These are phyloP conservation scores for Centroberyx gerrardi DNA, from an alignment of 2,797 vertebrate species.

Conservation along the genomic window DNA sequence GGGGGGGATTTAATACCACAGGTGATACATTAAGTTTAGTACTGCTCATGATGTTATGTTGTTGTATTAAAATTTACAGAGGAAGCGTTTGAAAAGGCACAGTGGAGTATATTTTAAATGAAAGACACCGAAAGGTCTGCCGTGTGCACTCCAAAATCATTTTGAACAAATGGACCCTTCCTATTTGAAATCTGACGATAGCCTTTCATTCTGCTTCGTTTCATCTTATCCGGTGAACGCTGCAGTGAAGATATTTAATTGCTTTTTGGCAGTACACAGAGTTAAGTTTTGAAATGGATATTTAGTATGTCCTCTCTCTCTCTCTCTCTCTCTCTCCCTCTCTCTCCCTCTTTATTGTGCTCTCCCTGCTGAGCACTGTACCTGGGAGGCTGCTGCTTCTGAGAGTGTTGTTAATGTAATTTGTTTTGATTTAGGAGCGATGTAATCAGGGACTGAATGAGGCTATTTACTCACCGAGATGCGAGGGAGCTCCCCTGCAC, in stretches of 20 bases:
- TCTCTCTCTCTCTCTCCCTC: conserved; percentile 21
- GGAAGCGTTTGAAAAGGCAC: conserved; percentile 5
- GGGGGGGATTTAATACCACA: conserved; percentile 36
- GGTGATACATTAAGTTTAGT: conserved; percentile 32
- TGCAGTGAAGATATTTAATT: conserved; percentile 63
- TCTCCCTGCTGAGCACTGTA: conserved; percentile 41
- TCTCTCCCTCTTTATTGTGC: conserved; percentile 18
- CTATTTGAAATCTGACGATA: background rate
- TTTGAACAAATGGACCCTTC: conserved; percentile 40
- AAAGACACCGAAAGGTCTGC: conserved; percentile 40
- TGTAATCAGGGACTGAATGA: conserved; percentile 62
- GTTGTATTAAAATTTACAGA: conserved; percentile 7
- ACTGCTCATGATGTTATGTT: conserved; percentile 15
- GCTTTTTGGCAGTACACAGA: conserved; percentile 66
- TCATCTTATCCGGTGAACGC: conserved; percentile 53
- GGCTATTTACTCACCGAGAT: conserved; percentile 50
- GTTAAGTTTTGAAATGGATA: conserved; percentile 55
- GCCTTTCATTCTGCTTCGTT: conserved; percentile 37
- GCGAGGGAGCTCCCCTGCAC: conserved; percentile 38
- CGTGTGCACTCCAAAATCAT: conserved; percentile 36
- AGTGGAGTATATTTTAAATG: conserved; percentile 19
- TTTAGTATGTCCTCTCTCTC: conserved; percentile 46
- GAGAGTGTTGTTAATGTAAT: conserved; percentile 64
- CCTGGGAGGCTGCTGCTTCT: conserved; percentile 55
- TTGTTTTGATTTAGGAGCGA: conserved; percentile 71